Evolutionary conservation across 2,888 invertebrate genomes (phyloP).

Genomic region (Phania funesta): DNA sequence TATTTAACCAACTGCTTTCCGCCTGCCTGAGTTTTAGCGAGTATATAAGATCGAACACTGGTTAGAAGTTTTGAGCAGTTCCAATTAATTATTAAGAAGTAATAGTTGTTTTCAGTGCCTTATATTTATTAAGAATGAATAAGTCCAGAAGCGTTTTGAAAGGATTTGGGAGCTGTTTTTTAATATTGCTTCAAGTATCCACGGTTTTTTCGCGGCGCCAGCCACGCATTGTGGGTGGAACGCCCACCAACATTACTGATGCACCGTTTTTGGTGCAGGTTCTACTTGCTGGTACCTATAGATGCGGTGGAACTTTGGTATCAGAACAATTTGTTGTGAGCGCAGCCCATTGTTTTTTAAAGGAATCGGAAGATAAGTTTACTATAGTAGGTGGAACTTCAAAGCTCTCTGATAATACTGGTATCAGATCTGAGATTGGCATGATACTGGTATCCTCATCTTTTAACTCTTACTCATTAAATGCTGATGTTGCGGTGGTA

Average conservation of each 20-base stretch:
- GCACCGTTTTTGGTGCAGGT: background rate
- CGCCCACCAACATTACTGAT: background rate
- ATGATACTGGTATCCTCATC: background rate
- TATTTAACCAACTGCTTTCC: too few species aligned
- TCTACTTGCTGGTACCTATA: background rate
- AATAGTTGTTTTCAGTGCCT: background rate
- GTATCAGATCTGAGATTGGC: background rate
- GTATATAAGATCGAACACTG: background rate
- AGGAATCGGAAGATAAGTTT: background rate
- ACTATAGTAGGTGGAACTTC: background rate
- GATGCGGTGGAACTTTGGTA: background rate
- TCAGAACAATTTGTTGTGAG: background rate
- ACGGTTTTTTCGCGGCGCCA: background rate
- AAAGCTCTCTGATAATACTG: background rate
- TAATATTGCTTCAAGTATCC: background rate
- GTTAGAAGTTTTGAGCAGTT: background rate
- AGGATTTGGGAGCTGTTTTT: background rate
- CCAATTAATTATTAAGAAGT: background rate
- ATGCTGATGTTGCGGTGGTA: background rate
- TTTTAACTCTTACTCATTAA: background rate
- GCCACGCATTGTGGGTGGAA: background rate
- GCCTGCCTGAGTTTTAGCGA: too few species aligned
- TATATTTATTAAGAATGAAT: too few species aligned
- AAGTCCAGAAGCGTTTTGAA: too few species aligned
- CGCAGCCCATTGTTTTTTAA: background rate